Evolutionary conservation across 2,888 invertebrate species (phyloP).

Genomic region (Mantis religiosa): DNA sequence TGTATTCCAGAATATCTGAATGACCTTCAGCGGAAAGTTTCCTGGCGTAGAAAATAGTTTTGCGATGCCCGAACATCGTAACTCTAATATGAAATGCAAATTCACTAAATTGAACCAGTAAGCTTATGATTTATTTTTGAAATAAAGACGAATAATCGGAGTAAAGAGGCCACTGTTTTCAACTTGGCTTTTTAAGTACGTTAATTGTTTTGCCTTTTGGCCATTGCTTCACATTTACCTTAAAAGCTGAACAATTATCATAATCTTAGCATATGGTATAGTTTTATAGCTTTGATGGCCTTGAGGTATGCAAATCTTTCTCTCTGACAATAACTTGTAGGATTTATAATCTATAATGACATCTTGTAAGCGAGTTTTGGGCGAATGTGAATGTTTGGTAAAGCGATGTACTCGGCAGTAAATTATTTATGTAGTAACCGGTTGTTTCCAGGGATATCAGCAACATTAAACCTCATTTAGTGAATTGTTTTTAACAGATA

Average conservation of each 20-base stretch:
- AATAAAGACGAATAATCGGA: not conserved
- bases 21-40: not conserved
- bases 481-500: no score
- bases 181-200: not conserved
- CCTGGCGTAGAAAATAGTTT: not conserved
- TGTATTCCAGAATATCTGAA: no score
- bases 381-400: no score
- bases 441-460: no score
- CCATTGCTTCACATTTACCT: not conserved
- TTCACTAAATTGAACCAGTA: not conserved
- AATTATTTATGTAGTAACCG: no score
- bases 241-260: not conserved
- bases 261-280: not conserved
- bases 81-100: not conserved
- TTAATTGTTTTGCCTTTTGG: not conserved
- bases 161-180: not conserved
- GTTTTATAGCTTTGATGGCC: not conserved
- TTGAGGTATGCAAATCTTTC: not conserved
- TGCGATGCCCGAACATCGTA: not conserved
- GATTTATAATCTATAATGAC: not conserved
- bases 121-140: not conserved
- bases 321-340: not conserved
- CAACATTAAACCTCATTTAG: no score
- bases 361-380: not conserved
- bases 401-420: no score